A percentile compares a stretch with the other conserved stretches of the same genome.
Evolutionary conservation across 2,113 vertebrate genomes (phyloP).

Genomic region (Tupaia tana): DNA sequence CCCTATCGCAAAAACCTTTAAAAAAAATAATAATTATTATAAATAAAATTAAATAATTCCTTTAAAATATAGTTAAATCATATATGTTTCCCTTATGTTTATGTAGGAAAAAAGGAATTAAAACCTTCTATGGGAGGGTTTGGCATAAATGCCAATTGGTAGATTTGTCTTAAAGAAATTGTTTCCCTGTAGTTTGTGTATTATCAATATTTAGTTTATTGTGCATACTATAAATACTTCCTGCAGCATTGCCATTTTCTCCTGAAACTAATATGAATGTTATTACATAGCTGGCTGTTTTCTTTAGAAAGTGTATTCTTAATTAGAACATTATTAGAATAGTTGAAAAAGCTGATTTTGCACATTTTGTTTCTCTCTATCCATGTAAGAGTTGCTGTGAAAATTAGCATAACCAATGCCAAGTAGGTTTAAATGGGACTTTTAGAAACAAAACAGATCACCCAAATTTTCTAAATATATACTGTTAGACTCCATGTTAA

Average conservation of each 20-base stretch:
- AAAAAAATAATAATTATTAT: too few relatives aligned
- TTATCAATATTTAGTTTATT: constrained; percentile 18
- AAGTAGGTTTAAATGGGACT: constrained; percentile 8
- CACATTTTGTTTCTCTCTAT: not conserved
- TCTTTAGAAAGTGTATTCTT: constrained; percentile 28
- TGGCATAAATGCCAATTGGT: not conserved
- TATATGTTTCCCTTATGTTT: constrained; percentile 29
- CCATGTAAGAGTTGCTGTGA: not conserved
- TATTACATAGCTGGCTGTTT: not conserved
- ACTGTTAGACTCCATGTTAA: not conserved
- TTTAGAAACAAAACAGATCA: constrained; percentile 19
- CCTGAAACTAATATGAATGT: not conserved
- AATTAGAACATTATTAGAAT: constrained; percentile 30
- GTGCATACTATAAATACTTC: not conserved
- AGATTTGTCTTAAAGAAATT: not conserved
- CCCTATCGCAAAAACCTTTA: too few relatives aligned
- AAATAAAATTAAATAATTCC: too few relatives aligned
- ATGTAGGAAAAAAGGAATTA: not conserved
- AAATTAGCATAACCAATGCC: constrained; percentile 8
- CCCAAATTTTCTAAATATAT: constrained; percentile 22
- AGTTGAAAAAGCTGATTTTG: not conserved
- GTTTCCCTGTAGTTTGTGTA: not conserved
- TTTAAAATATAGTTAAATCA: not conserved
- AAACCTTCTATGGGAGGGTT: not conserved
- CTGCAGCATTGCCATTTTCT: not conserved